These are phyloP conservation scores for Gila robusta DNA, from an alignment of 2,797 vertebrate genomes.

Conservation along the genomic window DNA sequence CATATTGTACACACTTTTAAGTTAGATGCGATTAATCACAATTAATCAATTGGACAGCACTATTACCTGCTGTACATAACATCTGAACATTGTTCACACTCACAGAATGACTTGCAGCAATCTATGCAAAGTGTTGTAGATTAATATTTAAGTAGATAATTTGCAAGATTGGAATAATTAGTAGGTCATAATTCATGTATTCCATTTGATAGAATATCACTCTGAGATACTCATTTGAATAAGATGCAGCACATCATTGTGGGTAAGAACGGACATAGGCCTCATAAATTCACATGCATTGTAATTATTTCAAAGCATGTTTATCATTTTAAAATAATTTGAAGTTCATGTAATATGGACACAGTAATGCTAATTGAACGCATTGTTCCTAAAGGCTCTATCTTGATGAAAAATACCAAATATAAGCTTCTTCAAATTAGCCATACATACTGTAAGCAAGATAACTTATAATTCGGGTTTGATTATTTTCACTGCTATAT, in stretches of 20 bases:
- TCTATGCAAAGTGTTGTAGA: slow-evolving; percentile 79
- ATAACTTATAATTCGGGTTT: slow-evolving; percentile 75
- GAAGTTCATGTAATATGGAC: slow-evolving; percentile 21
- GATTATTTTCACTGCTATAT: slow-evolving; percentile 72
- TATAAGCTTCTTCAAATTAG: slow-evolving; percentile 69
- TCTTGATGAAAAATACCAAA: slow-evolving; percentile 73
- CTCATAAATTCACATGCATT: slow-evolving; percentile 78
- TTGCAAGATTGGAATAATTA: slow-evolving; percentile 85
- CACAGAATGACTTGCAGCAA: slow-evolving; percentile 72
- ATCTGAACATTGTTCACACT: slow-evolving; percentile 58
- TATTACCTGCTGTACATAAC: slow-evolving; percentile 5
- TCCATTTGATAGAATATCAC: slow-evolving; percentile 77
- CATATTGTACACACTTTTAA: too few relatives aligned
- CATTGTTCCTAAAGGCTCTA: slow-evolving; percentile 29
- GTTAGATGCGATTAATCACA: too few relatives aligned
- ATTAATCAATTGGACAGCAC: too few relatives aligned
- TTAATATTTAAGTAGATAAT: slow-evolving; percentile 84
- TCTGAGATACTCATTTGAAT: slow-evolving; percentile 79
- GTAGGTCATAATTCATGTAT: slow-evolving; percentile 81
- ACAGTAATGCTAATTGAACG: slow-evolving; percentile 19
- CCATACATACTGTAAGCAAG: slow-evolving; percentile 73
- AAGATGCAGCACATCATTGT: slow-evolving; percentile 79
- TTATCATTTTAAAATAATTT: slow-evolving; percentile 43
- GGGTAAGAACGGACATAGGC: slow-evolving; percentile 79
- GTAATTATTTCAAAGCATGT: slow-evolving; percentile 72